phyloP scores from a whole-genome alignment of 1,140 invertebrate species.

The Neodiprion fabricii region DNA sequence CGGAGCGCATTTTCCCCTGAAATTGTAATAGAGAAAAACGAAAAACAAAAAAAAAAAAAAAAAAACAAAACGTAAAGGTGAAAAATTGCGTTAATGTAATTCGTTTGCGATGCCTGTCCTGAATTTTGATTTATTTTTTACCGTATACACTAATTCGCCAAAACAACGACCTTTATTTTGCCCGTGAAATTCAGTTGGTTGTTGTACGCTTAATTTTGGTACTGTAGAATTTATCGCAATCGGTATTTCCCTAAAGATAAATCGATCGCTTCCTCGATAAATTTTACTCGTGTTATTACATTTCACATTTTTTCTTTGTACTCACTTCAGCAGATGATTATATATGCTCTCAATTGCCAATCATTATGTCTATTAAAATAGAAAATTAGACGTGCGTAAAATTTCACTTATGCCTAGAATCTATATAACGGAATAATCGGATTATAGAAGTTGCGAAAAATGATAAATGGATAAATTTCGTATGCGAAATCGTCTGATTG shows the following conservation, averaged over 20 bases:
- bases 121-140: no score
- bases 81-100: neutral
- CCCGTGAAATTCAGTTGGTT: neutral
- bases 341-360: no score
- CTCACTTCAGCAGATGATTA: neutral
- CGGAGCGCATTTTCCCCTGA: conserved; percentile 39
- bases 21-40: conserved; percentile 13
- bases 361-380: no score
- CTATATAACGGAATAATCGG: no score
- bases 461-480: no score
- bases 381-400: no score
- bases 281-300: neutral
- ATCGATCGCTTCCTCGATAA: neutral
- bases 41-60: neutral
- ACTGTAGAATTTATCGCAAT: neutral
- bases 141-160: neutral
- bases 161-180: conserved; percentile 2
- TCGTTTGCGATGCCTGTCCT: no score
- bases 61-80: no score
- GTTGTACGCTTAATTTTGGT: no score
- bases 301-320: neutral
- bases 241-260: neutral
- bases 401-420: no score
- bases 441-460: no score
- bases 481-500: no score